A percentile compares a stretch with the other conserved stretches of the same genome.
phyloP scores from a whole-genome alignment of 2,113 vertebrate genomes.

The Lophura nycthemera region DNA sequence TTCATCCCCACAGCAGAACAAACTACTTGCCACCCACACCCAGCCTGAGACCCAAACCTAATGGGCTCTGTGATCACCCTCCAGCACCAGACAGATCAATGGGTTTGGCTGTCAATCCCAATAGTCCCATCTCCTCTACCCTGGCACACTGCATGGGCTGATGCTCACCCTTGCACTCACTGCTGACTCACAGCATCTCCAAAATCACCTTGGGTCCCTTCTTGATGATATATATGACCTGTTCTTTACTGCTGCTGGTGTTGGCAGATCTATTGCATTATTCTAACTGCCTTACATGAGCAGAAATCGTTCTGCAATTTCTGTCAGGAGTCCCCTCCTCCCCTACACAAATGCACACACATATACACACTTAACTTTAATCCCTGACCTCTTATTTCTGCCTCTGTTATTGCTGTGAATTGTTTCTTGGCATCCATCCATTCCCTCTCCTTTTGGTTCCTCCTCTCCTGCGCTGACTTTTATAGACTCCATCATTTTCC shows the following conservation, averaged over 20 bases:
- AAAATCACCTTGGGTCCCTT: not conserved
- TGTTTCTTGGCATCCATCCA: not conserved
- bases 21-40: not conserved
- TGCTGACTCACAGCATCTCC: not conserved
- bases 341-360: not conserved
- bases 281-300: slow-evolving; percentile 20
- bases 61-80: not conserved
- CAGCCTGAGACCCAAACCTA: accelerated
- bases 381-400: slow-evolving; percentile 48
- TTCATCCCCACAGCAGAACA: not conserved
- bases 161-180: not conserved
- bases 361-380: slow-evolving; percentile 24
- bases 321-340: slow-evolving; percentile 16
- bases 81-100: not conserved
- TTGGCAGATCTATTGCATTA: slow-evolving; percentile 36
- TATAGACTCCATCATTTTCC: slow-evolving; percentile 34
- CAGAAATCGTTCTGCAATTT: slow-evolving; percentile 2
- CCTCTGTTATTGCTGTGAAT: slow-evolving; percentile 38
- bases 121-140: not conserved
- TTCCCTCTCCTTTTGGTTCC: slow-evolving; percentile 18
- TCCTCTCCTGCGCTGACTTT: slow-evolving; percentile 1
- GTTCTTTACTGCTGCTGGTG: slow-evolving; percentile 23
- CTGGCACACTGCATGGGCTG: not conserved
- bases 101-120: not conserved
- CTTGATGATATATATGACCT: not conserved